Percentiles rank a stretch among this genome's conserved stretches.
phyloP scores from a whole-genome alignment of 2,888 invertebrate species.

The Blastobasis lacticolella region DNA sequence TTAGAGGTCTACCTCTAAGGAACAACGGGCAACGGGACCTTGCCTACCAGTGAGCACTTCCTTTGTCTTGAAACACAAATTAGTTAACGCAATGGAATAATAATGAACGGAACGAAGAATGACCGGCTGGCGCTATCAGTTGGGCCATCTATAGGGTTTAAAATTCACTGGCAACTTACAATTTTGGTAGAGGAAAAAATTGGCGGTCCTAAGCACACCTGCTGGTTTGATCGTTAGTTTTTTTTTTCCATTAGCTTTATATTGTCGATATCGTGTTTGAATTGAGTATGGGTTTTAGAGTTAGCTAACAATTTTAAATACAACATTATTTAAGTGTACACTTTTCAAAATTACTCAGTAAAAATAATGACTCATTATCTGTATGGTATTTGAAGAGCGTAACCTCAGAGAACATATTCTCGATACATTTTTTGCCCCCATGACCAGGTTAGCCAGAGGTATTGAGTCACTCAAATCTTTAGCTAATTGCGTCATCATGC shows the following conservation, averaged over 20 bases:
- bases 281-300: no score
- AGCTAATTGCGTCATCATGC: slow-evolving; percentile 46
- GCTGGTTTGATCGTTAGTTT: no score
- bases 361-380: no score
- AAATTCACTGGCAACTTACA: slow-evolving; percentile 5
- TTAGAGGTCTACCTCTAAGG: no score
- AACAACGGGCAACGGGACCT: slow-evolving; percentile 46
- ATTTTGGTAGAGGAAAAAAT: neutral
- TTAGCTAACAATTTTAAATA: no score
- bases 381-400: no score
- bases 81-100: slow-evolving; percentile 52
- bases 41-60: slow-evolving; percentile 49
- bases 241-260: no score
- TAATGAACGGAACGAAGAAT: slow-evolving; percentile 41
- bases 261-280: no score
- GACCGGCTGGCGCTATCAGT: slow-evolving; percentile 17
- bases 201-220: neutral
- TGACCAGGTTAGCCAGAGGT: slow-evolving; percentile 24
- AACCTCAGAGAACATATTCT: no score
- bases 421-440: slow-evolving; percentile 8
- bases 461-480: slow-evolving; percentile 58
- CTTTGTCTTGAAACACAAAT: slow-evolving; percentile 59
- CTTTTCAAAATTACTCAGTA: no score
- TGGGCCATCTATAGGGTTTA: slow-evolving; percentile 15
- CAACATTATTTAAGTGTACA: no score